Evolutionary conservation across 2,113 vertebrate genomes (phyloP).

Genomic region (Epinephelus cyanopodus): DNA sequence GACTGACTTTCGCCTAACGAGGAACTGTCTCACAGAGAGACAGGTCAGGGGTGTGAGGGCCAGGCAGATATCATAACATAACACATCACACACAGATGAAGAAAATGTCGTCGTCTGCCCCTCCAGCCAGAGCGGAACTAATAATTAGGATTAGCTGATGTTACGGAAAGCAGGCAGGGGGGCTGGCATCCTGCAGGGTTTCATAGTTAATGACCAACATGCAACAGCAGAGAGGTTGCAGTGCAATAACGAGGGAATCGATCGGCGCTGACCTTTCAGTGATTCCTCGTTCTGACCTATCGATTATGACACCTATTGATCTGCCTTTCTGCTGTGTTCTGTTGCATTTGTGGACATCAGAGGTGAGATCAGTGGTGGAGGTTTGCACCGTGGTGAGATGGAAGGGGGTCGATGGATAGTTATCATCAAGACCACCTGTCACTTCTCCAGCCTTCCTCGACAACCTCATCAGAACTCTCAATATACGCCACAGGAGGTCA

Average conservation of each 20-base stretch:
- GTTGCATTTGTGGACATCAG: conserved; percentile 44
- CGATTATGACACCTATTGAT: conserved; percentile 72
- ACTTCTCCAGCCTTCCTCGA: conserved; percentile 49
- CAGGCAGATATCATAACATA: conserved; percentile 62
- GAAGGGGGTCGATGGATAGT: conserved; percentile 47
- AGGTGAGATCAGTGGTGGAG: conserved; percentile 59
- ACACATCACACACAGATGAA: conserved; percentile 66
- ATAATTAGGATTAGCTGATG: conserved; percentile 79
- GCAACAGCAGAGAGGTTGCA: conserved; percentile 67
- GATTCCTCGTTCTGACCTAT: conserved; percentile 79
- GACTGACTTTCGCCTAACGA: conserved; percentile 76
- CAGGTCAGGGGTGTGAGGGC: conserved; percentile 71
- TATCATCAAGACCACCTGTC: conserved; percentile 73
- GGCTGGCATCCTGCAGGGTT: conserved; percentile 52
- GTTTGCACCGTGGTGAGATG: conserved; percentile 49
- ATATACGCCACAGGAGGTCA: conserved; percentile 59
- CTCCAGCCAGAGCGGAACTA: conserved; percentile 65
- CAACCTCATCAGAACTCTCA: conserved; percentile 60
- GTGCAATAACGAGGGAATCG: conserved; percentile 64
- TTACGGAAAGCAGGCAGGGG: conserved; percentile 66
- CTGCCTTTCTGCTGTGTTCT: conserved; percentile 63
- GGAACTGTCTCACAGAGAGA: conserved; percentile 75
- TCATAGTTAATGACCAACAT: conserved; percentile 71
- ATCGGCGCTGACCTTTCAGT: conserved; percentile 71
- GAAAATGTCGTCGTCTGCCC: conserved; percentile 62